Percentiles rank a stretch among this genome's conserved stretches.
phyloP scores from a whole-genome alignment of 2,797 vertebrate species.

The Hemibagrus guttatus region DNA sequence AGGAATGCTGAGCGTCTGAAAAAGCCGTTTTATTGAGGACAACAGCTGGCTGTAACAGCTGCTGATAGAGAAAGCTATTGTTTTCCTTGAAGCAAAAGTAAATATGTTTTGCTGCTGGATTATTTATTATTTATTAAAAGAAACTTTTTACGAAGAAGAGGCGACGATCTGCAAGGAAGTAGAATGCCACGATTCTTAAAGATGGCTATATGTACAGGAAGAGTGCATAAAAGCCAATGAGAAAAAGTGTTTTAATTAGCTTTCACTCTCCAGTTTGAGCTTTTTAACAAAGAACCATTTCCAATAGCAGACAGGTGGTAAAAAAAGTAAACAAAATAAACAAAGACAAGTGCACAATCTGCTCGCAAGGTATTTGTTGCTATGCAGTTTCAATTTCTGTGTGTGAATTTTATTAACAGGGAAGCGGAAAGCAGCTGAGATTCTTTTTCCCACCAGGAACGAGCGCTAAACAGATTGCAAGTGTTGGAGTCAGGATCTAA shows the following conservation, averaged over 20 bases:
- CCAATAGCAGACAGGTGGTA: background rate
- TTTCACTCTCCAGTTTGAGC: background rate
- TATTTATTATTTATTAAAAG: slow-evolving; percentile 15
- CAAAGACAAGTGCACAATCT: background rate
- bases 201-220: background rate
- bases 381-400: background rate
- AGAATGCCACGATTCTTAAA: background rate
- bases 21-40: slow-evolving; percentile 25
- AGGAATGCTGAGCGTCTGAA: slow-evolving; percentile 36
- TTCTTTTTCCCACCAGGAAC: background rate
- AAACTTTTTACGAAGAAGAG: background rate
- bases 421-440: background rate
- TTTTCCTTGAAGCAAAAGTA: slow-evolving; percentile 20
- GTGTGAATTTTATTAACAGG: background rate
- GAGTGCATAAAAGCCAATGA: background rate
- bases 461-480: background rate
- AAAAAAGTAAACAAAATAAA: slow-evolving; percentile 9
- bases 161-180: background rate
- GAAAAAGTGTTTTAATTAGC: background rate
- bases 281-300: background rate
- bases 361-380: background rate
- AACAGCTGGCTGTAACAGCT: slow-evolving; percentile 30
- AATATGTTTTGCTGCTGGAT: background rate
- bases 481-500: slow-evolving; percentile 20
- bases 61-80: slow-evolving; percentile 22